phyloP scores from a whole-genome alignment of 2,888 invertebrate species.

The Agrypnus murinus region DNA sequence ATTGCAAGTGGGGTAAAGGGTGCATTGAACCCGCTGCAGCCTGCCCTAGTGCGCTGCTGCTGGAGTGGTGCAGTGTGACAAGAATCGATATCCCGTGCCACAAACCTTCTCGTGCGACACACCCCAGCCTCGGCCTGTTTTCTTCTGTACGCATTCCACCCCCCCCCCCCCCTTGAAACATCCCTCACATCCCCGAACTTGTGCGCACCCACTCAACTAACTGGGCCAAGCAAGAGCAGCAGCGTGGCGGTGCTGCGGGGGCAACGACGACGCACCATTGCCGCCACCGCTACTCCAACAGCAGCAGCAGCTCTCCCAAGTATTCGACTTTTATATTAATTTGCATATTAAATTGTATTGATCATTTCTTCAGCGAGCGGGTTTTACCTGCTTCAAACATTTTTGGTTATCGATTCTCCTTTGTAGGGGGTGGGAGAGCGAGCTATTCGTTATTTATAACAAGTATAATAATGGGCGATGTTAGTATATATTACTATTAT shows the following conservation, averaged over 20 bases:
- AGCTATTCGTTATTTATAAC: no score
- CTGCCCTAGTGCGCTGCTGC: constrained; percentile 48
- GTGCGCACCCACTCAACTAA: constrained; percentile 27
- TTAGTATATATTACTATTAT: not conserved
- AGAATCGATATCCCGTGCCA: constrained; percentile 44
- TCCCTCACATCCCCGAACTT: not conserved
- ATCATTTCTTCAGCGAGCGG: constrained; percentile 6
- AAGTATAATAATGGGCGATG: no score
- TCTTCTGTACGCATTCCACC: constrained; percentile 38
- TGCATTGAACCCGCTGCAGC: constrained; percentile 52
- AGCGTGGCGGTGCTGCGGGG: not conserved
- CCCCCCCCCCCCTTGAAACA: no score
- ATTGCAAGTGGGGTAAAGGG: constrained; percentile 40
- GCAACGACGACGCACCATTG: constrained; percentile 7
- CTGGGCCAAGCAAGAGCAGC: no score
- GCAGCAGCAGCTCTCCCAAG: not conserved
- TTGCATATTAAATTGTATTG: constrained; percentile 33
- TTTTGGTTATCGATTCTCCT: constrained; percentile 17
- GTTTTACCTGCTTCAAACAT: not conserved
- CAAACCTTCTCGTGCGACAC: constrained; percentile 44
- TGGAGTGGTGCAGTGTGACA: constrained; percentile 49
- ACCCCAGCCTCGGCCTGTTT: constrained; percentile 49
- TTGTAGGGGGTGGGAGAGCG: not conserved
- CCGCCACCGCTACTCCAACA: no score
- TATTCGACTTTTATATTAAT: constrained; percentile 33